Conservation (phyloP, 2,797 vertebrate genomes). For the Craterocephalus amniculus region DNA sequence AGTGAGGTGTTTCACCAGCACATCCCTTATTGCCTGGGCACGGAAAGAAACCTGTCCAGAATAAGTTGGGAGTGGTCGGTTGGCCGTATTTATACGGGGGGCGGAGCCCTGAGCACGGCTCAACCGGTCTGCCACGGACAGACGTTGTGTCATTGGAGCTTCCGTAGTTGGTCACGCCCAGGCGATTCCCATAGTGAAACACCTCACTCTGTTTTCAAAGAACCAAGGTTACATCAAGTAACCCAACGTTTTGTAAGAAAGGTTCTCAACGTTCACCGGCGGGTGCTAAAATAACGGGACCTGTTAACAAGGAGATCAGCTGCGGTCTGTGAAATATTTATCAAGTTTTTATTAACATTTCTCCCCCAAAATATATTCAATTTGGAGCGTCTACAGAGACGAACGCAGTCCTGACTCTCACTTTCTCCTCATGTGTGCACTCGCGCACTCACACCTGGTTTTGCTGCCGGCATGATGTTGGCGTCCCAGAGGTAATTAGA, state of each 20-base stretch:
- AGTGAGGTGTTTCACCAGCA: too few species aligned
- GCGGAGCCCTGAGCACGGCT: too few species aligned
- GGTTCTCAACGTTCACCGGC: constrained; percentile 27
- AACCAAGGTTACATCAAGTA: too few species aligned
- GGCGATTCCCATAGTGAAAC: too few species aligned
- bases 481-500: constrained; percentile 76
- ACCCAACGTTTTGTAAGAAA: constrained; percentile 37
- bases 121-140: too few species aligned
- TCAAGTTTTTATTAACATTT: constrained; percentile 68
- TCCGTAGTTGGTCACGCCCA: too few species aligned
- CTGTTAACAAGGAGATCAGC: constrained; percentile 56
- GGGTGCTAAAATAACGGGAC: constrained; percentile 29
- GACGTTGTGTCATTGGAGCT: too few species aligned
- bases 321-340: constrained; percentile 65
- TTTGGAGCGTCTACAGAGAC: constrained; percentile 55
- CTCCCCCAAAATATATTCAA: constrained; percentile 56
- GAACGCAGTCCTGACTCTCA: constrained; percentile 41
- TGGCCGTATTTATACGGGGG: too few species aligned
- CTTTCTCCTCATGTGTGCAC: constrained; percentile 11
- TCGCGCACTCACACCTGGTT: constrained; percentile 46
- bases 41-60: too few species aligned
- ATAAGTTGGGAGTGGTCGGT: too few species aligned
- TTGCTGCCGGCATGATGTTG: constrained; percentile 65
- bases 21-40: too few species aligned
- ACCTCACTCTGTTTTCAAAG: too few species aligned